A percentile compares a stretch with the other conserved stretches of the same genome.
Conservation (phyloP, 2,113 vertebrate genomes). For the Mungos mungo region DNA sequence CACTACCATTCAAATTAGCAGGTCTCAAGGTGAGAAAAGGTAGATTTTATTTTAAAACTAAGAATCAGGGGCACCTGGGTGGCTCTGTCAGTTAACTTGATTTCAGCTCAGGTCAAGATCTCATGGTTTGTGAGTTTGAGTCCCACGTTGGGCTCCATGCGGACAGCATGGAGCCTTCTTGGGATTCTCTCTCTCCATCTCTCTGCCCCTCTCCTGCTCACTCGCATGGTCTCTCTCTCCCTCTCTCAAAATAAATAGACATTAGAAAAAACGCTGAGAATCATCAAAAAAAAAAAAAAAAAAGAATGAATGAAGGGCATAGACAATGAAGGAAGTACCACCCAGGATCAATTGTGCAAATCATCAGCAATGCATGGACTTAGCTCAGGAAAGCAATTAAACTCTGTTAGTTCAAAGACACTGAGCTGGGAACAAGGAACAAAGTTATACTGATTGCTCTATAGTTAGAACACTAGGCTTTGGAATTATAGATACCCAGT, state of each 20-base stretch:
- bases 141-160: no score
- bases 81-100: no score
- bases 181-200: no score
- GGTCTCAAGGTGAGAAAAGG: background rate
- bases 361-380: background rate
- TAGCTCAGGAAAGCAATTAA: background rate
- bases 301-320: background rate
- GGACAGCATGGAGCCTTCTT: no score
- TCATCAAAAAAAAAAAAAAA: background rate
- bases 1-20: background rate
- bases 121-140: no score
- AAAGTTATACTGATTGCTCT: background rate
- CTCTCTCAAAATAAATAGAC: no score
- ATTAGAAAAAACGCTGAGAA: background rate
- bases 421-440: background rate
- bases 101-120: no score
- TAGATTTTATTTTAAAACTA: constrained; percentile 21
- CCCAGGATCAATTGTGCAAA: background rate
- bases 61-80: background rate
- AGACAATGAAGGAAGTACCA: background rate
- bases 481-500: background rate
- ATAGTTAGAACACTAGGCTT: background rate
- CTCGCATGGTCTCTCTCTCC: no score
- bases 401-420: background rate
- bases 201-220: no score